phyloP scores from a whole-genome alignment of 2,797 vertebrate species.

The Lepilemur septentrionalis region DNA sequence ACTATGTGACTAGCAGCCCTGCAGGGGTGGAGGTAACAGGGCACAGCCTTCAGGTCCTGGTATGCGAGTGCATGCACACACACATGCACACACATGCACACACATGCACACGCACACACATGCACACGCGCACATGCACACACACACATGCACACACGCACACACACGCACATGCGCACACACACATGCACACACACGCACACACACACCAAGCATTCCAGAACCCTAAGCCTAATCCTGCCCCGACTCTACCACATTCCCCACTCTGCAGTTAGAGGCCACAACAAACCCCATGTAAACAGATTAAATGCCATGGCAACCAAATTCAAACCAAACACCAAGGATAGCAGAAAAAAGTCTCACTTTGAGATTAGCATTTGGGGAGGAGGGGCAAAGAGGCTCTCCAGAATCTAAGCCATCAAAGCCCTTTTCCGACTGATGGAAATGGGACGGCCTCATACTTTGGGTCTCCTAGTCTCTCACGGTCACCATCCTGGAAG shows the following conservation, averaged over 20 bases:
- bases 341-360: neutral
- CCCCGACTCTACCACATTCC: neutral
- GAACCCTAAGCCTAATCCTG: neutral
- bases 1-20: rapidly evolving
- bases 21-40: too few species aligned
- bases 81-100: rapidly evolving
- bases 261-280: neutral
- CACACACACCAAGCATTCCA: neutral
- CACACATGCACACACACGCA: rapidly evolving
- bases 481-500: neutral
- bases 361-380: neutral
- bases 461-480: neutral
- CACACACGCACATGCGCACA: rapidly evolving
- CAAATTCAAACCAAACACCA: conserved; percentile 45
- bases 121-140: rapidly evolving
- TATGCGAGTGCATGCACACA: too few species aligned
- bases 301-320: conserved; percentile 62
- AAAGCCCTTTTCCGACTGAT: neutral
- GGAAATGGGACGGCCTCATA: neutral
- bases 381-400: neutral
- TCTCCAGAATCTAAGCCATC: neutral
- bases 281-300: conserved; percentile 32
- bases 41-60: neutral
- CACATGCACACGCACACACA: too few species aligned
- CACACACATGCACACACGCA: rapidly evolving